Evolutionary conservation across 2,888 invertebrate species (phyloP).

Genomic region (Plagodis pulveraria): DNA sequence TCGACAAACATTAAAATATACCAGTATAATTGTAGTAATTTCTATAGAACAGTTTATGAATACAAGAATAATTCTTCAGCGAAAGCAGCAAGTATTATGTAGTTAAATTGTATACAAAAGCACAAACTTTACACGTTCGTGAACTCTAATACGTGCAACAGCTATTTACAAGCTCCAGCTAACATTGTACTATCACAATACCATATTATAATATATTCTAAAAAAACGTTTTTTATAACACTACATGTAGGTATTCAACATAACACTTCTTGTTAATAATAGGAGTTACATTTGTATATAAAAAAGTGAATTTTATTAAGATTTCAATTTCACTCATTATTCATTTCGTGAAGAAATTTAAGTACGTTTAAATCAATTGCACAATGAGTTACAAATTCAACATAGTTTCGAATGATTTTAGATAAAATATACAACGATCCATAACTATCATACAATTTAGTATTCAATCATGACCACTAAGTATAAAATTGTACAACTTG

Average conservation of each 20-base stretch:
- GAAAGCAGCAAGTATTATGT: slow-evolving; percentile 31
- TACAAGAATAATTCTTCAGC: slow-evolving; percentile 41
- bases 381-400: no score
- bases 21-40: slow-evolving; percentile 47
- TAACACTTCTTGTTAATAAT: no score
- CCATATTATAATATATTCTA: slow-evolving; percentile 35
- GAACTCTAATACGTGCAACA: slow-evolving; percentile 46
- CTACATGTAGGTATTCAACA: slow-evolving; percentile 23
- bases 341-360: no score
- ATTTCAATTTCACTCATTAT: no score
- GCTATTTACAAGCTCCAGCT: slow-evolving; percentile 61
- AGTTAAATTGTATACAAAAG: slow-evolving; percentile 46
- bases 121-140: slow-evolving; percentile 55
- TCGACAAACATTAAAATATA: slow-evolving; percentile 71
- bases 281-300: no score
- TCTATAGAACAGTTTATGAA: slow-evolving; percentile 49
- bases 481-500: no score
- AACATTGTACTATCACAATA: slow-evolving; percentile 62
- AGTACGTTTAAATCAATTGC: no score
- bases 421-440: no score
- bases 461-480: no score
- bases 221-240: slow-evolving; percentile 34
- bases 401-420: no score
- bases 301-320: no score
- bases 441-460: no score